Evolutionary conservation across 2,888 invertebrate species (phyloP).

Genomic region (Perdita meconis): DNA sequence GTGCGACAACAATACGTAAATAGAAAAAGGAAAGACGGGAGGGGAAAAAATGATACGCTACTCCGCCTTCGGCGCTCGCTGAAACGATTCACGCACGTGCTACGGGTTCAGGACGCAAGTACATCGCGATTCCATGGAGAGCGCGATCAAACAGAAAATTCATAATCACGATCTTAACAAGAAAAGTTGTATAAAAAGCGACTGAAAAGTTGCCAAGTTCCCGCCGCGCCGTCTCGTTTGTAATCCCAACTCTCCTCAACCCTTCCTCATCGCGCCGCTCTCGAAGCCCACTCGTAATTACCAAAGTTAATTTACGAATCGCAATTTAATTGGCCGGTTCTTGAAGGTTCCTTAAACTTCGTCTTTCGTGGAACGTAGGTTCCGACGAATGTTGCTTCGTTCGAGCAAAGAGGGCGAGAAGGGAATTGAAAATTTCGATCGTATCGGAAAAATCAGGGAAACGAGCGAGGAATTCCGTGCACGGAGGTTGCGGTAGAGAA

Average conservation of each 20-base stretch:
- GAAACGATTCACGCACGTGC: not conserved
- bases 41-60: not conserved
- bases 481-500: too few species aligned
- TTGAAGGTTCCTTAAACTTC: constrained; percentile 72
- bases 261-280: constrained; percentile 63
- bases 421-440: constrained; percentile 22
- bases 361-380: constrained; percentile 33
- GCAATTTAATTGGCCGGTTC: constrained; percentile 75
- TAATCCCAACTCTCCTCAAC: constrained; percentile 62
- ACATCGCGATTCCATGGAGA: too few species aligned
- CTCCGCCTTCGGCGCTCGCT: not conserved
- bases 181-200: constrained; percentile 73
- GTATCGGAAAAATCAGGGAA: not conserved
- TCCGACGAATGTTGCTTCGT: constrained; percentile 30
- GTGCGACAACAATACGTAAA: not conserved
- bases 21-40: not conserved
- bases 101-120: not conserved
- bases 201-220: constrained; percentile 72
- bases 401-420: not conserved
- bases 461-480: not conserved
- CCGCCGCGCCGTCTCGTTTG: constrained; percentile 64
- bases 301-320: constrained; percentile 75
- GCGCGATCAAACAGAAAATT: constrained; percentile 56
- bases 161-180: constrained; percentile 74
- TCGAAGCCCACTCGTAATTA: constrained; percentile 72